Percentiles rank a stretch among this genome's conserved stretches.
phyloP scores from a whole-genome alignment of 2,113 vertebrate species.

The Athene cunicularia region DNA sequence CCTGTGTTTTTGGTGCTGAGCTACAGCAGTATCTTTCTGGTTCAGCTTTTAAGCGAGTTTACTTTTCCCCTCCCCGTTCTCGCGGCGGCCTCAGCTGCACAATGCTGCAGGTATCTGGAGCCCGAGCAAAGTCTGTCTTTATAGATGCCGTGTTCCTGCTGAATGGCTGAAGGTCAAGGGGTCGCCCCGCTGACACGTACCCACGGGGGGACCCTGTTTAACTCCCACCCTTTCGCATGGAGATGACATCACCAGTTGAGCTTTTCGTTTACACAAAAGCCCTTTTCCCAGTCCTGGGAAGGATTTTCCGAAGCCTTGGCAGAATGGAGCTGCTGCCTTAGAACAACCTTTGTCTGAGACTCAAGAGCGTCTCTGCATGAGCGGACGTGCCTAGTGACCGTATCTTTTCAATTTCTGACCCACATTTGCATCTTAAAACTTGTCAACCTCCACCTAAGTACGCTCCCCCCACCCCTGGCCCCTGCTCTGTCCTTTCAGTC shows the following conservation, averaged over 20 bases:
- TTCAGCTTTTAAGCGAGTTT: not conserved
- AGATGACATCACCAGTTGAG: constrained; percentile 54
- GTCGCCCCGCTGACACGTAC: not conserved
- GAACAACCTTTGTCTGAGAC: constrained; percentile 40
- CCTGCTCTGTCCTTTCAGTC: not conserved
- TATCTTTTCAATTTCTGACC: constrained; percentile 50
- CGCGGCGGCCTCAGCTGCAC: not conserved
- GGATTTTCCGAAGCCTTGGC: not conserved
- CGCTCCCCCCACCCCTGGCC: not conserved
- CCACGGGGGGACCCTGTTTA: constrained; percentile 13
- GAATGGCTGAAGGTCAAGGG: constrained; percentile 12
- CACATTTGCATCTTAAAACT: constrained; percentile 69
- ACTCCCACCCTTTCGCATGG: not conserved
- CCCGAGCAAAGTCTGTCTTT: not conserved
- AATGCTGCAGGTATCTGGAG: not conserved
- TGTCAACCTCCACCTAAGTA: not conserved
- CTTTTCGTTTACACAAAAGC: constrained; percentile 51
- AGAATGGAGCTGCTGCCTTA: constrained; percentile 23
- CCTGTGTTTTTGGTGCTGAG: not conserved
- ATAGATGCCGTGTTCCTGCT: not conserved
- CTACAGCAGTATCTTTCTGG: not conserved
- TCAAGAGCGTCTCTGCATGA: not conserved
- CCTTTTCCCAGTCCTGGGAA: constrained; percentile 41
- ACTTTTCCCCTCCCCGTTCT: not conserved
- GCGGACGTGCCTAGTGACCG: constrained; percentile 8